Percentiles rank a stretch among this genome's conserved stretches.
These are phyloP conservation scores for Drosophila takahashii DNA, from an alignment of 1,140 invertebrate genomes.

Conservation along the genomic window DNA sequence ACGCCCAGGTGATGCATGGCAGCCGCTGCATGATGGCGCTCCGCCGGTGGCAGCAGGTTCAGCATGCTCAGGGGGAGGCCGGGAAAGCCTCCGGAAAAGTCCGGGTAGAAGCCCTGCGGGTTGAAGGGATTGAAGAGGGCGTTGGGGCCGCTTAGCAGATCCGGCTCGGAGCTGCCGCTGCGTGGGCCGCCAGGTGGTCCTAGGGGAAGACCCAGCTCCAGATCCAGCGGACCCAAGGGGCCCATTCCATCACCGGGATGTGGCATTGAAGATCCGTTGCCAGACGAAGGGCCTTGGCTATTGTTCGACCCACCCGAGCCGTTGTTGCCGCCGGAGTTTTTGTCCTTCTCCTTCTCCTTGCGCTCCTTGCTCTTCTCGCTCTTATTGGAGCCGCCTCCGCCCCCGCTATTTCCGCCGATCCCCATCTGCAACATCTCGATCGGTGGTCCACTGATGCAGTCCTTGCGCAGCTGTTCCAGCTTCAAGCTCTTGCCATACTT, in stretches of 20 bases:
- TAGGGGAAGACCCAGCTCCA: constrained; percentile 69
- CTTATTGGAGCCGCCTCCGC: constrained; percentile 43
- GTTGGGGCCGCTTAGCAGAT: constrained; percentile 86
- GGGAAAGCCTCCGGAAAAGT: constrained; percentile 91
- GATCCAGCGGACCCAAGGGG: constrained; percentile 58
- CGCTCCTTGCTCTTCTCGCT: constrained; percentile 71
- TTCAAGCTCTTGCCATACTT: constrained; percentile 96
- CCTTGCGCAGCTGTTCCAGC: constrained; percentile 93
- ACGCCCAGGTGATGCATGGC: constrained; percentile 82
- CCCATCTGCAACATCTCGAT: constrained; percentile 90
- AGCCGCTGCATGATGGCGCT: constrained; percentile 86
- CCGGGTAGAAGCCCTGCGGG: constrained; percentile 91
- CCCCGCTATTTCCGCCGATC: constrained; percentile 77
- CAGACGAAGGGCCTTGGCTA: constrained; percentile 13
- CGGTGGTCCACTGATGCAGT: constrained; percentile 91
- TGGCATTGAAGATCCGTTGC: constrained; percentile 44
- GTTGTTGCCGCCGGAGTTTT: constrained; percentile 32
- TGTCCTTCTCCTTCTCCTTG: constrained; percentile 81
- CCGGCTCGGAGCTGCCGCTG: constrained; percentile 87
- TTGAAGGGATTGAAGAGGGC: constrained; percentile 90
- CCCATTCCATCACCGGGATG: constrained; percentile 64
- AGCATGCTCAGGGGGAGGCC: constrained; percentile 92
- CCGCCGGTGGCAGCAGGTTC: constrained; percentile 91
- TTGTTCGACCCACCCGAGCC: constrained; percentile 17
- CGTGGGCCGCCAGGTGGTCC: constrained; percentile 85